Conservation (phyloP, 2,888 invertebrate species). For the Drosophila bunnanda region DNA sequence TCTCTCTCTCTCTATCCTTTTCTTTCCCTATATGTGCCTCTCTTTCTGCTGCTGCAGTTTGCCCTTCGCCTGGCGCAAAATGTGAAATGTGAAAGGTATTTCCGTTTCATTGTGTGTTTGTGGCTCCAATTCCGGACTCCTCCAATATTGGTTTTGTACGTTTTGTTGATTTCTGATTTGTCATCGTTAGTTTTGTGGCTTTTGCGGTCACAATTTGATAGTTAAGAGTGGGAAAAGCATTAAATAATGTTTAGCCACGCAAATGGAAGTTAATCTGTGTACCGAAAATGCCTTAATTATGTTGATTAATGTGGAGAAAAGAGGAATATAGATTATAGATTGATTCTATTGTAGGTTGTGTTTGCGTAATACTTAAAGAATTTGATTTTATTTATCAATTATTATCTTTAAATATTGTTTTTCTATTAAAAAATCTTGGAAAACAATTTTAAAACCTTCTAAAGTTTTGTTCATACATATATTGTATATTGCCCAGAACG, state of each 20-base stretch:
- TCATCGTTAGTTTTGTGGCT: conserved; percentile 33
- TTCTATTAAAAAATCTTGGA: too few relatives aligned
- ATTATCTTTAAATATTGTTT: too few relatives aligned
- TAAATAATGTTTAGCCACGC: conserved; percentile 20
- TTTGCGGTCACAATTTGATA: conserved; percentile 17
- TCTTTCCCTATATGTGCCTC: conserved; percentile 6
- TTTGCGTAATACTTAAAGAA: neutral
- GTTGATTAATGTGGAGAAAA: conserved; percentile 3
- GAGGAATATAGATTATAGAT: neutral
- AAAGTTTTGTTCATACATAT: too few relatives aligned
- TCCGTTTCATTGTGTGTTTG: conserved; percentile 54
- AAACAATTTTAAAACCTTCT: too few relatives aligned
- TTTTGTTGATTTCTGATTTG: conserved; percentile 24
- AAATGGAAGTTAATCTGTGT: conserved; percentile 22
- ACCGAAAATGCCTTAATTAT: conserved; percentile 17
- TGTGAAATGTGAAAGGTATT: conserved; percentile 71
- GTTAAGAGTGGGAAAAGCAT: conserved; percentile 24
- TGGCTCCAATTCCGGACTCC: conserved; percentile 29
- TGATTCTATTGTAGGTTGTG: neutral
- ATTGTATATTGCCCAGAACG: too few relatives aligned
- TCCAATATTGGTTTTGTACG: conserved; percentile 32
- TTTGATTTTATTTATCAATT: too few relatives aligned
- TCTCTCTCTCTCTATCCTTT: conserved; percentile 5
- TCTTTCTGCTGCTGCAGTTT: conserved; percentile 32
- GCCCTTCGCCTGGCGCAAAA: conserved; percentile 59